Conservation (phyloP, 2,797 vertebrate genomes). For the Pangasius larnaudii region DNA sequence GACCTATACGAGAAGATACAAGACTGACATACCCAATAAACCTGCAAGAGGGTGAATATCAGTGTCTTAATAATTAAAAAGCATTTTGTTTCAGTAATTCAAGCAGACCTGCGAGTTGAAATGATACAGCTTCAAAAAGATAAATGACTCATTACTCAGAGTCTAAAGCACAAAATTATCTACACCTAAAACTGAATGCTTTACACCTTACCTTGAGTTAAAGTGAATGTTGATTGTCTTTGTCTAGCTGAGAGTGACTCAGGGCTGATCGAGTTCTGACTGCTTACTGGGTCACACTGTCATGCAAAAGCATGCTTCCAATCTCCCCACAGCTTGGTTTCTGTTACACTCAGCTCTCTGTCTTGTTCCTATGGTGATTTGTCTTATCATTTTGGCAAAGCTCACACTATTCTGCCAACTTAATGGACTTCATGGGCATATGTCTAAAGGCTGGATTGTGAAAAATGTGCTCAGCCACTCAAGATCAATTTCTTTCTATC, state of each 20-base stretch:
- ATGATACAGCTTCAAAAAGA: neutral
- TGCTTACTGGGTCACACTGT: constrained; percentile 24
- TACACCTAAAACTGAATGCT: neutral
- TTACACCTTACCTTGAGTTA: constrained; percentile 7
- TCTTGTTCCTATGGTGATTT: constrained; percentile 20
- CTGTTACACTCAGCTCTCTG: neutral
- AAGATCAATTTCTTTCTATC: constrained; percentile 2
- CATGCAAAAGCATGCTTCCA: neutral
- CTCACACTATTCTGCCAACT: constrained; percentile 1
- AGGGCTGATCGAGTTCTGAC: neutral
- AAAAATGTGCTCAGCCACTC: constrained; percentile 9
- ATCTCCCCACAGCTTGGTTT: constrained; percentile 20
- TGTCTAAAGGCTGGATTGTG: constrained; percentile 8
- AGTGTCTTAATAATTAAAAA: neutral
- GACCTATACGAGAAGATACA: neutral
- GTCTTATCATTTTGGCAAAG: neutral
- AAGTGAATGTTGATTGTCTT: constrained; percentile 2
- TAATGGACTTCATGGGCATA: constrained; percentile 33
- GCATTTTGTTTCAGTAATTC: neutral
- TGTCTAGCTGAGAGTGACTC: constrained; percentile 24
- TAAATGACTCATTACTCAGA: neutral
- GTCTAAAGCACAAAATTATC: neutral
- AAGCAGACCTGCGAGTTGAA: neutral
- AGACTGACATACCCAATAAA: neutral
- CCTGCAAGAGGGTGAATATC: neutral